phyloP scores from a whole-genome alignment of 1,140 invertebrate genomes.

The Drosophila pruinosa region DNA sequence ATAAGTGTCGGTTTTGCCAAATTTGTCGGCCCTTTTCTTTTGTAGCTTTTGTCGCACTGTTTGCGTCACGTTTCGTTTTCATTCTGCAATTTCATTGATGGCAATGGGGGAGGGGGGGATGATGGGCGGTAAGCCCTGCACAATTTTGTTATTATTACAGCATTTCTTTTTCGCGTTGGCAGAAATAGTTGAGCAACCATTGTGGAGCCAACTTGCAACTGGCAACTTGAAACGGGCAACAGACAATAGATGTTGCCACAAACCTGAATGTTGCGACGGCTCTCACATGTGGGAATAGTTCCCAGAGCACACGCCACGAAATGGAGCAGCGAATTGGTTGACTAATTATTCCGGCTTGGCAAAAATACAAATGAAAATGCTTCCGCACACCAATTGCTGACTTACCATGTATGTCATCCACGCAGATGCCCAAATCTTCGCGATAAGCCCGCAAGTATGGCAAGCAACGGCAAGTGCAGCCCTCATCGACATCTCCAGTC shows the following conservation, averaged over 20 bases:
- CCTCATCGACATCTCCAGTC: constrained; percentile 36
- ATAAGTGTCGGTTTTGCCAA: not conserved
- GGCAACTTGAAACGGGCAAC: not conserved
- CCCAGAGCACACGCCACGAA: constrained; percentile 45
- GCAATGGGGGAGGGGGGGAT: not conserved
- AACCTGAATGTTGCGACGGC: constrained; percentile 9
- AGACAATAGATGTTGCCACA: constrained; percentile 16
- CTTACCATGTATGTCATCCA: constrained; percentile 88
- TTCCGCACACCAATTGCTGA: constrained; percentile 46
- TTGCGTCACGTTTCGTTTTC: constrained; percentile 78
- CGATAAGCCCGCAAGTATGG: constrained; percentile 86
- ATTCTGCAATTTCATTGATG: constrained; percentile 45
- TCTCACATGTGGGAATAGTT: constrained; percentile 54
- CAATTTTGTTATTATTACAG: constrained; percentile 73
- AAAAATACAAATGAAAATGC: not conserved
- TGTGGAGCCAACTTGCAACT: constrained; percentile 28
- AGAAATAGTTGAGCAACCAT: constrained; percentile 70
- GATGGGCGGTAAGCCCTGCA: constrained; percentile 49
- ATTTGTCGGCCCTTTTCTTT: not conserved
- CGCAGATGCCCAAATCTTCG: constrained; percentile 88
- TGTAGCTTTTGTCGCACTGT: constrained; percentile 36
- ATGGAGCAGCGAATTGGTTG: constrained; percentile 53
- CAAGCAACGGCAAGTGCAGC: constrained; percentile 87
- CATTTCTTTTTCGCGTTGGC: constrained; percentile 62
- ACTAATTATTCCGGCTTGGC: constrained; percentile 26